Evolutionary conservation across 2,113 vertebrate genomes (phyloP), one percentile per base, ranked within the genome.

Genomic region (Orthonyx spaldingii): DNA sequence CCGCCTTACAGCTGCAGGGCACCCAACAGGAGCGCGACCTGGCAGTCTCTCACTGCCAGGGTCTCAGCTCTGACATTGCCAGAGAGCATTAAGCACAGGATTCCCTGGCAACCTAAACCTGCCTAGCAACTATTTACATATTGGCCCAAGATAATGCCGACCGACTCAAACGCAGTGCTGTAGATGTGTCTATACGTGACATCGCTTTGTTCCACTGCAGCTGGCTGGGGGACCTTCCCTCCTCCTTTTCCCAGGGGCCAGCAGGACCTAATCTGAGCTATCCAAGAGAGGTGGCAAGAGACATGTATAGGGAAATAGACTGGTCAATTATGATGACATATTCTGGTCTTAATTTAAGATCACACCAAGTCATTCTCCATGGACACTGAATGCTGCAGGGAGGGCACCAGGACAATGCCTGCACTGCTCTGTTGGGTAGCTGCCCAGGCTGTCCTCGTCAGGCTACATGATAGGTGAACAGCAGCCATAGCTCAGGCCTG

Each of bases 1-100:
- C 57, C 78, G 6, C 9, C 1, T 14, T 11, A 4, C 16, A 44
- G 52, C 39, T 1, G 3, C 74, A 22, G 47, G 52, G 14, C 39
- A 30, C 18, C 32, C 30, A 13, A 16, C 46, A 0, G 1, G n/a
- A 86, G 42, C 1, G 0, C 1, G 1, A 6, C 12, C 11, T 11
- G 80, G 18, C 19, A n/a, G 33, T 7, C 9, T 23, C 4, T 68
- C 39, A 30, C 30, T 7, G 11, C 44, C 53, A 35, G 59, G 19
- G 39, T 39, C 53, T 79, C 78, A 33, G 55, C 33, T 50, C 80
- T 55, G 68, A 30, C 44, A 24, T 1, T 70, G 55, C 22, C 55
- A 41, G 55, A 56, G 32, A 65, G 9, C 42, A 17, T 16, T 63
- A 75, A 76, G 42, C 20, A 22, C n/a, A 56, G n/a, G 44, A 83